A percentile compares a stretch with the other conserved stretches of the same genome.
Evolutionary conservation across 2,888 invertebrate species (phyloP).

Genomic region (Nephrotoma flavescens): DNA sequence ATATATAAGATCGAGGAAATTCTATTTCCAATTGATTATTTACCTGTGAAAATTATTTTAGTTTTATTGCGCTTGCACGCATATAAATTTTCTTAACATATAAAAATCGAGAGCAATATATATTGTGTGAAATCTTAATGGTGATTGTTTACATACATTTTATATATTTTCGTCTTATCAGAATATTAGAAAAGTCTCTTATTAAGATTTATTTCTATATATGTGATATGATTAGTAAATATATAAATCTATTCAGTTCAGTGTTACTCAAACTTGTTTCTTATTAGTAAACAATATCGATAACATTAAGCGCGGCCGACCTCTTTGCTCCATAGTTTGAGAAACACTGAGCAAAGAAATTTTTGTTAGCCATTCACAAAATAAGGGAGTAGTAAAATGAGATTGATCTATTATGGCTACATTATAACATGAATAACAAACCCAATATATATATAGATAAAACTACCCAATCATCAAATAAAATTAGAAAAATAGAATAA

Average conservation of each 20-base stretch:
- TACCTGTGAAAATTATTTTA: neutral
- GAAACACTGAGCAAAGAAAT: neutral
- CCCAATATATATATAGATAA: neutral
- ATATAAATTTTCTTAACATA: neutral
- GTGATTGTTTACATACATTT: neutral
- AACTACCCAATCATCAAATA: neutral
- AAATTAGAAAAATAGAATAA: neutral
- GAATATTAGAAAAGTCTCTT: neutral
- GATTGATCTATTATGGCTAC: neutral
- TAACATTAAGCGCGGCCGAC: no score
- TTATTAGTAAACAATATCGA: no score
- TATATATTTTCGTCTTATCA: neutral
- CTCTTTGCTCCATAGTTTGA: neutral
- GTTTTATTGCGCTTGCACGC: neutral
- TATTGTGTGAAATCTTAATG: neutral
- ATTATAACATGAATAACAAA: neutral
- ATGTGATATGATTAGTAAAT: neutral
- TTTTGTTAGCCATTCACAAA: neutral
- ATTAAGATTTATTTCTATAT: neutral
- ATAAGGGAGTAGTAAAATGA: neutral
- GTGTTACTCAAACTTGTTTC: no score
- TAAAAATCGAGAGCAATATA: neutral
- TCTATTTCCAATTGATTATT: neutral
- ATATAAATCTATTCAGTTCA: no score
- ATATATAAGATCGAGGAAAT: neutral